A percentile compares a stretch with the other conserved stretches of the same genome.
These are phyloP conservation scores for Steatornis caripensis DNA, from an alignment of 2,113 vertebrate species.

Conservation along the genomic window DNA sequence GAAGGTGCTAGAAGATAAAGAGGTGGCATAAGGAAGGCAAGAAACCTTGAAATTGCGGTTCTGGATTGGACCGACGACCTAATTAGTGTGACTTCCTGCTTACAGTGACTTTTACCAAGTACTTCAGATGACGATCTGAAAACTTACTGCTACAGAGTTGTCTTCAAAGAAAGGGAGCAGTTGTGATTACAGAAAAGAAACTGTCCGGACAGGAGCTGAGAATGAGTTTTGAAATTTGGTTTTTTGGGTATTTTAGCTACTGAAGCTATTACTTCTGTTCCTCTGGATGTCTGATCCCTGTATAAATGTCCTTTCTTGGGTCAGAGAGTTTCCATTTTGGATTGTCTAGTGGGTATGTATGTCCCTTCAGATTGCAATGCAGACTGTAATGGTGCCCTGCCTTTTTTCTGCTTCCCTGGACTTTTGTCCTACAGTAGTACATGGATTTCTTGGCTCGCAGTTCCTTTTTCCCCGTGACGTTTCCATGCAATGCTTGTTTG, in stretches of 20 bases:
- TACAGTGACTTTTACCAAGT: not conserved
- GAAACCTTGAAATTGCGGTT: not conserved
- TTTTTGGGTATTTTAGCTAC: not conserved
- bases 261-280: not conserved
- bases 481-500: not conserved
- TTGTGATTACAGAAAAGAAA: not conserved
- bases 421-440: not conserved
- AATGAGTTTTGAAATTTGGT: not conserved
- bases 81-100: not conserved
- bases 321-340: not conserved
- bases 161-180: not conserved
- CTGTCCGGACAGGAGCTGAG: not conserved
- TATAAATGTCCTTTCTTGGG: not conserved
- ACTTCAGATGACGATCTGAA: not conserved
- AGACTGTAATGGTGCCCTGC: not conserved
- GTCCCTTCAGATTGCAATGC: not conserved
- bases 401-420: not conserved
- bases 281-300: not conserved
- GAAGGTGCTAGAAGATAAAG: not conserved
- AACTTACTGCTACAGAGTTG: not conserved
- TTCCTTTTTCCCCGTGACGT: rapidly evolving
- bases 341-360: not conserved
- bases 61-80: not conserved
- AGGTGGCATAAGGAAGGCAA: not conserved
- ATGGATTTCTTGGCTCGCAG: not conserved